phyloP scores from a whole-genome alignment of 1,140 invertebrate species.

The Zaprionus kolodkinae region DNA sequence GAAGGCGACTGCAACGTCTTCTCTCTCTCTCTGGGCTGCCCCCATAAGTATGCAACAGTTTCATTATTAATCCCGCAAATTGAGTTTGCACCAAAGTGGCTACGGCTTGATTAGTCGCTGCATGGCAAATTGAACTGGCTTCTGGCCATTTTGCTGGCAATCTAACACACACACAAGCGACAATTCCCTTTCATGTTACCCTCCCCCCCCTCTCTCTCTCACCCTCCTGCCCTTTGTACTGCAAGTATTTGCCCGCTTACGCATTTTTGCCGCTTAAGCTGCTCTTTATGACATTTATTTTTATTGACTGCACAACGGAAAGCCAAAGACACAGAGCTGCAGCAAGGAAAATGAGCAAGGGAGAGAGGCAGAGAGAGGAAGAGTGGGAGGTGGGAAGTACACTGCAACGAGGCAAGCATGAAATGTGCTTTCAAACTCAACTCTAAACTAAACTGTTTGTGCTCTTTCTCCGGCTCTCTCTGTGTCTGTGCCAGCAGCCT shows the following conservation, averaged over 20 bases:
- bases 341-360: neutral
- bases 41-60: conserved; percentile 64
- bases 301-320: conserved; percentile 68
- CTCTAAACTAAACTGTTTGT: conserved; percentile 29
- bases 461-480: neutral
- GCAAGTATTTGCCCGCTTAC: conserved; percentile 59
- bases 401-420: conserved; percentile 30
- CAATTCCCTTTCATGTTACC: neutral
- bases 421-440: conserved; percentile 39
- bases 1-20: conserved; percentile 37
- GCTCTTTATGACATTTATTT: conserved; percentile 80
- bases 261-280: conserved; percentile 73
- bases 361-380: neutral
- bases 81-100: conserved; percentile 64
- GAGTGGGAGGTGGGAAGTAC: neutral
- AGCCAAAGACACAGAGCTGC: conserved; percentile 8
- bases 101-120: conserved; percentile 59
- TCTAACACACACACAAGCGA: neutral
- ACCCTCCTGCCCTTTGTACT: conserved; percentile 19
- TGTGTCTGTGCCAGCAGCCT: neutral
- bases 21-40: neutral
- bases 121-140: conserved; percentile 41
- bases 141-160: neutral
- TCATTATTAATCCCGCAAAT: conserved; percentile 61
- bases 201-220: neutral